Conservation (phyloP, 1,140 invertebrate genomes). For the Diorhabda sublineata region DNA sequence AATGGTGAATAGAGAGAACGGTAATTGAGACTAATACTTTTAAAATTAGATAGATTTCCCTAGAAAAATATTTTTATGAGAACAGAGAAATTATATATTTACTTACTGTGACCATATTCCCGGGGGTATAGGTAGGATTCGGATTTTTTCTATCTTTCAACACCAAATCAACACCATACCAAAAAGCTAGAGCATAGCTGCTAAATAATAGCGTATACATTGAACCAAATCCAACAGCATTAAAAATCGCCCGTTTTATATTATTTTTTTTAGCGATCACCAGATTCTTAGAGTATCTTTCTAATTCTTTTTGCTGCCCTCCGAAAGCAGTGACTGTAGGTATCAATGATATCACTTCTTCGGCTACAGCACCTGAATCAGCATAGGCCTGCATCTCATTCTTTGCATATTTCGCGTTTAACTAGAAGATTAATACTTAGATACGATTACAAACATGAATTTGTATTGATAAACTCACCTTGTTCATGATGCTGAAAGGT, state of each 20-base stretch:
- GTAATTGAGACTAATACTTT: too few relatives aligned
- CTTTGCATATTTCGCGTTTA: conserved; percentile 68
- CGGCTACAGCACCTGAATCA: conserved; percentile 75
- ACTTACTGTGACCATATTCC: conserved; percentile 65
- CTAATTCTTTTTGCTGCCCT: conserved; percentile 74
- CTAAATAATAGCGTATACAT: conserved; percentile 74
- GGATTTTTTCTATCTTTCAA: conserved; percentile 50
- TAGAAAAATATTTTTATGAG: too few relatives aligned
- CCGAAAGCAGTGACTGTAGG: conserved; percentile 83
- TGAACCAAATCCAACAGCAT: conserved; percentile 63
- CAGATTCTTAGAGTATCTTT: conserved; percentile 62
- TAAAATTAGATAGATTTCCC: too few relatives aligned
- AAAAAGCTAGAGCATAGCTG: conserved; percentile 76
- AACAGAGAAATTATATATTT: background rate
- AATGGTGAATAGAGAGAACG: too few relatives aligned
- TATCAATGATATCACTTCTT: conserved; percentile 78
- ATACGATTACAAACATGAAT: background rate
- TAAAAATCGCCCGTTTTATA: conserved; percentile 64
- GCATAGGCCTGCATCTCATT: conserved; percentile 78
- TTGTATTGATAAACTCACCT: conserved; percentile 45
- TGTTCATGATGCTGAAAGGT: conserved; percentile 61
- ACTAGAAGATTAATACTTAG: conserved; percentile 39
- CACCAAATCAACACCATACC: conserved; percentile 74
- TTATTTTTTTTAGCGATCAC: conserved; percentile 60
- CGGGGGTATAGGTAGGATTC: conserved; percentile 56